phyloP scores from a whole-genome alignment of 2,797 vertebrate genomes.

The Brachyrhaphis roseni region DNA sequence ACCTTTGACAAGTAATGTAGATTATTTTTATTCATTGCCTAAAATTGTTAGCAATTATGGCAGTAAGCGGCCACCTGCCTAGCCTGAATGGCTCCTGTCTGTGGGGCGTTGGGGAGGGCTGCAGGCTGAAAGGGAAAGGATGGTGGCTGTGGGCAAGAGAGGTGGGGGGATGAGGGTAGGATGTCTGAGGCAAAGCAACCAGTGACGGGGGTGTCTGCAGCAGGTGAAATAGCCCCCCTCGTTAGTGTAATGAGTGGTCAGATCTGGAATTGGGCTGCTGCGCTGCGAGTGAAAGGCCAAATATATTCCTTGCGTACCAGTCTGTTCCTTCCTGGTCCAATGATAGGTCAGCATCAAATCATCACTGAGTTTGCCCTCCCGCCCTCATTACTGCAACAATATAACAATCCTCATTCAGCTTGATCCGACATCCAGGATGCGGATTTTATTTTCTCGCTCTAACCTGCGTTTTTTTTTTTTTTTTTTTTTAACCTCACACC shows the following conservation, averaged over 20 bases:
- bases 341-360: constrained; percentile 62
- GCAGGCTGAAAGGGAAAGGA: constrained; percentile 37
- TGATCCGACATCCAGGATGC: constrained; percentile 35
- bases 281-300: constrained; percentile 74
- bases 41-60: constrained; percentile 99
- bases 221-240: constrained; percentile 99
- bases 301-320: constrained; percentile 57
- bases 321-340: constrained; percentile 38
- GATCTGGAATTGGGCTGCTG: constrained; percentile 79
- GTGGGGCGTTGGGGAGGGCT: constrained; percentile 88
- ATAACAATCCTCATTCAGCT: constrained; percentile 46
- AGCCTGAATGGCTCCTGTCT: constrained; percentile 99
- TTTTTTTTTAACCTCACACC: not conserved
- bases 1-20: constrained; percentile 99
- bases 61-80: constrained; percentile 99
- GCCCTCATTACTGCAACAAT: constrained; percentile 73
- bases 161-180: constrained; percentile 70
- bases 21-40: constrained; percentile 99
- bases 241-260: constrained; percentile 99
- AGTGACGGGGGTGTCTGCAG: constrained; percentile 88
- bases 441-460: constrained; percentile 33
- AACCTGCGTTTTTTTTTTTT: constrained; percentile 15
- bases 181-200: constrained; percentile 81
- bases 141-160: constrained; percentile 59
- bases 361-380: constrained; percentile 44